Base-by-base conservation (phyloP, 2,797 vertebrate species). In the Etheostoma nigrum region DNA sequence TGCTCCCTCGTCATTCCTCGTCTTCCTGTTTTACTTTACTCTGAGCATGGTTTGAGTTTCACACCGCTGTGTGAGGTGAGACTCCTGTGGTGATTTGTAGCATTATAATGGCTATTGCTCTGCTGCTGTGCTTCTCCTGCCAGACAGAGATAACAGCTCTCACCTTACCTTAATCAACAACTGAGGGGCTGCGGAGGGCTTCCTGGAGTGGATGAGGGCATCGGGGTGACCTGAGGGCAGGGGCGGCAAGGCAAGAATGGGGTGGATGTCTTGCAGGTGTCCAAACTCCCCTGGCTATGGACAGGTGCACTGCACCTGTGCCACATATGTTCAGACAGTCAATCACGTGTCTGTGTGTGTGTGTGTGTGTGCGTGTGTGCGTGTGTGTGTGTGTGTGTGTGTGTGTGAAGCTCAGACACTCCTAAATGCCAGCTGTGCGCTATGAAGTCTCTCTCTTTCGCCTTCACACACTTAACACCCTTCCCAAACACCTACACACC, bases 261-360 rank as follows among this genome's bases (percentile, higher is more conserved):
- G 78, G 72, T 47, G 62, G 83, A 78, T 76, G 67, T 74, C 71
- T 27, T 83, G 76, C 90, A 93, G 90, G 90, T 93, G 90, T 91
- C 81, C 81, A 84, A 77, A 85, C 72, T 88, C 74, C 85, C 66
- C 62, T 76, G 74, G 76, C 87, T 78, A 68, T 15, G 42, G 64
- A 88, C 93, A 94, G 92, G 90, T 93, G 93, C 89, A 84, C 72
- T 68, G 67, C 94, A 94, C 89, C 93, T 94, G 92, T 74, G 75
- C 33, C 69, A 75, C 88, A 92, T 76, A 44, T 87, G 81, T 85
- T 55, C 63, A 40, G 10, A 40, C 36, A 80, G 25, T 49, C 51
- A 47, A 30, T 63, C 51, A 25, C 18, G 6, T 61, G 54, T 68
- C 23, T 60, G 57, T 60, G 66, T 60, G 63, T 57, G 69, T 10